Conservation (phyloP, 2,797 vertebrate genomes). For the Menidia menidia region DNA sequence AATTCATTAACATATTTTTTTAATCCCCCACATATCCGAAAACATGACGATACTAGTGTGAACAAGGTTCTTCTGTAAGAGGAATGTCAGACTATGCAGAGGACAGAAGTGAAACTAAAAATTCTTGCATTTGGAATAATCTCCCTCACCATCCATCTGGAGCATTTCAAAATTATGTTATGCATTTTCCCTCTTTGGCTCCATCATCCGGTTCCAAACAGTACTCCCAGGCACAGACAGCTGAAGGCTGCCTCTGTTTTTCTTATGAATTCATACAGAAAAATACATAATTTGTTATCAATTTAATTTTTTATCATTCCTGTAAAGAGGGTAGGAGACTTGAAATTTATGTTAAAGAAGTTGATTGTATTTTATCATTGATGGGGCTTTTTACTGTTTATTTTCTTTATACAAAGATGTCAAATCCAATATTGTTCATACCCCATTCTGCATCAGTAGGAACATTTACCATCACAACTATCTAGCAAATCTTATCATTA, state of each 20-base stretch:
- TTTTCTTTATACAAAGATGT: neutral
- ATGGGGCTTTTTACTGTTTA: neutral
- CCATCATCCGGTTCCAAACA: slow-evolving; percentile 18
- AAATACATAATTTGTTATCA: too few relatives aligned
- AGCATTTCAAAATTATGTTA: neutral
- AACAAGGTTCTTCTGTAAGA: neutral
- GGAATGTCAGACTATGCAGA: neutral
- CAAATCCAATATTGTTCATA: neutral
- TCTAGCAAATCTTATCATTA: too few relatives aligned
- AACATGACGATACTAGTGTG: neutral
- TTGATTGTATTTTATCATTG: too few relatives aligned
- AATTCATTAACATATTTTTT: neutral
- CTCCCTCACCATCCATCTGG: neutral
- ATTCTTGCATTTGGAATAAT: neutral
- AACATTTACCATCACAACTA: too few relatives aligned
- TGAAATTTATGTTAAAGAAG: too few relatives aligned
- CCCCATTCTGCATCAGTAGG: neutral
- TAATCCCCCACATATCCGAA: neutral
- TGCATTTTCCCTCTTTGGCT: slow-evolving; percentile 23
- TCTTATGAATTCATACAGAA: too few relatives aligned
- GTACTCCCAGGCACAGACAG: neutral
- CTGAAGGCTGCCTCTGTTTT: neutral
- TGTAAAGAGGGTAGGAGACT: too few relatives aligned
- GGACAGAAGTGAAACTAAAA: neutral
- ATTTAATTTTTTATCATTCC: too few relatives aligned